phyloP scores from a whole-genome alignment of 2,113 vertebrate genomes.

The Leptosomus discolor region DNA sequence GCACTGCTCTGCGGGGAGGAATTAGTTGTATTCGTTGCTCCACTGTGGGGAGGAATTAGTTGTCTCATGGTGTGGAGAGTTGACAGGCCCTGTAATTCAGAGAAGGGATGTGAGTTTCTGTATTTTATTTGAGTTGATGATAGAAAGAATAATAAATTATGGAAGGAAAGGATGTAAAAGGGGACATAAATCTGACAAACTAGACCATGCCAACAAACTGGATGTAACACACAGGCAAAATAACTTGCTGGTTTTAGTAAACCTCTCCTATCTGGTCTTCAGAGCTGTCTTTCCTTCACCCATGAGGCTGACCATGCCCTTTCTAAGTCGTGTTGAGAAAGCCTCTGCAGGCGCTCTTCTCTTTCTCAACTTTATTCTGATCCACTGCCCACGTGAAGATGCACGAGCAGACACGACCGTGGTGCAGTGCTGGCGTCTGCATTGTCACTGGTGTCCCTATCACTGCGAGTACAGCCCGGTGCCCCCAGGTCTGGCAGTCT shows the following conservation, averaged over 20 bases:
- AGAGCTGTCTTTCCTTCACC: neutral
- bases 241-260: neutral
- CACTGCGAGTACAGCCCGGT: neutral
- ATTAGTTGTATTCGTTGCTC: no score
- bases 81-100: neutral
- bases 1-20: no score
- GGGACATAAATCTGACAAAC: neutral
- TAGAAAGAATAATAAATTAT: neutral
- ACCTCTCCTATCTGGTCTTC: neutral
- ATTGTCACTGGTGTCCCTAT: neutral
- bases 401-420: fast-evolving
- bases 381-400: neutral
- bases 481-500: neutral
- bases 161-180: neutral
- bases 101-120: neutral
- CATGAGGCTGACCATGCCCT: neutral
- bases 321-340: neutral
- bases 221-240: neutral
- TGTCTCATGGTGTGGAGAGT: neutral
- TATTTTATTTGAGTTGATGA: neutral
- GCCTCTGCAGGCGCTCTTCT: neutral
- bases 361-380: neutral
- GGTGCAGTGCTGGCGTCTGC: neutral
- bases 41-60: no score
- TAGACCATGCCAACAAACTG: neutral